Percentiles rank a stretch among this genome's conserved stretches.
Conservation (phyloP, 2,113 vertebrate genomes). For the Clarias batrachus region DNA sequence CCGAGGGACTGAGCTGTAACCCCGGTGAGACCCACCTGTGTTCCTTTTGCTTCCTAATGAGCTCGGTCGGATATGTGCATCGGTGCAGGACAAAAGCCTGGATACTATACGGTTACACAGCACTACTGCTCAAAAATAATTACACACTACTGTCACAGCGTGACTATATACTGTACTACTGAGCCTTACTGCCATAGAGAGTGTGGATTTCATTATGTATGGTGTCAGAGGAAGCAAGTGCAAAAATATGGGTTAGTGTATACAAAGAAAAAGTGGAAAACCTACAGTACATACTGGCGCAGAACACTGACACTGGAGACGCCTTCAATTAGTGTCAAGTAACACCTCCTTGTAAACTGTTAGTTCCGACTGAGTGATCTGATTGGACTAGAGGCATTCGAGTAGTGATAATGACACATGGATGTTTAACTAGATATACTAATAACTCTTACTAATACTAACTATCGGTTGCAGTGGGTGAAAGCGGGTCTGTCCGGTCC, state of each 20-base stretch:
- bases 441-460: no score
- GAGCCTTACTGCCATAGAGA: background rate
- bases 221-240: background rate
- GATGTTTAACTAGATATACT: no score
- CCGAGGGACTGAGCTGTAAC: slow-evolving; percentile 6
- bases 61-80: slow-evolving; percentile 4
- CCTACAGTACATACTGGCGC: background rate
- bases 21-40: slow-evolving; percentile 30
- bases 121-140: slow-evolving; percentile 1
- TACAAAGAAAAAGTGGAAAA: background rate
- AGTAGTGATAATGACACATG: no score
- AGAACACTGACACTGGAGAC: no score
- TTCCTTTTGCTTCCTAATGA: slow-evolving; percentile 27
- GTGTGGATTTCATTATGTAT: background rate
- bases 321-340: background rate
- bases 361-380: no score
- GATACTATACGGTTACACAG: background rate
- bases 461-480: no score
- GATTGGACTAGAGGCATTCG: no score
- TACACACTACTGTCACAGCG: background rate
- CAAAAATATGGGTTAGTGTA: background rate
- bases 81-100: slow-evolving; percentile 2
- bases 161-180: background rate
- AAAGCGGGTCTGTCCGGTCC: no score
- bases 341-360: background rate